phyloP scores from a whole-genome alignment of 2,888 invertebrate genomes.

The Andrena praecox region DNA sequence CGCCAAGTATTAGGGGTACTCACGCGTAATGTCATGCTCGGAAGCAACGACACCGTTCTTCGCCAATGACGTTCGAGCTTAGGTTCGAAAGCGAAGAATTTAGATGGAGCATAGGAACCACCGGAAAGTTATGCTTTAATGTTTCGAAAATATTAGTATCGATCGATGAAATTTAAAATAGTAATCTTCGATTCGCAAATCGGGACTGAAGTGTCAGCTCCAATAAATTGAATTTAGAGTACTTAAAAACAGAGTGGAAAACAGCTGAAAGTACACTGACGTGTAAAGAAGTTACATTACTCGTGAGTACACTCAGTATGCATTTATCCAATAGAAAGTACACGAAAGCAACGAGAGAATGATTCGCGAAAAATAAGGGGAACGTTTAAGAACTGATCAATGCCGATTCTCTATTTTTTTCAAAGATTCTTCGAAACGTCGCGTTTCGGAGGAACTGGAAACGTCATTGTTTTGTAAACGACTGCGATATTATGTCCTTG shows the following conservation, averaged over 20 bases:
- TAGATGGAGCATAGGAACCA: no score
- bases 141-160: no score
- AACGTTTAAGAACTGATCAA: background rate
- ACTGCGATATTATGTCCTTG: slow-evolving; percentile 47
- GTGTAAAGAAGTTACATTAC: background rate
- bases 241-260: background rate
- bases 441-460: slow-evolving; percentile 50
- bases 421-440: background rate
- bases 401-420: background rate
- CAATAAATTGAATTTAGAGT: background rate
- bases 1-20: background rate
- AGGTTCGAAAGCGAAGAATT: no score
- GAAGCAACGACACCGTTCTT: no score
- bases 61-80: no score
- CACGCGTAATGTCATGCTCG: background rate
- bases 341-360: background rate
- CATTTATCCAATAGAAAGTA: background rate
- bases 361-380: background rate
- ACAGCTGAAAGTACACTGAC: background rate
- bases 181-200: no score
- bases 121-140: no score
- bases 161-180: no score
- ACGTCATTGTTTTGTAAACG: slow-evolving; percentile 9
- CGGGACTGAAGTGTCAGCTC: no score
- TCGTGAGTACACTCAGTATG: background rate